phyloP scores from a whole-genome alignment of 35 echinoderm and acorn worm genomes.

The Heliocidaris tuberculata region DNA sequence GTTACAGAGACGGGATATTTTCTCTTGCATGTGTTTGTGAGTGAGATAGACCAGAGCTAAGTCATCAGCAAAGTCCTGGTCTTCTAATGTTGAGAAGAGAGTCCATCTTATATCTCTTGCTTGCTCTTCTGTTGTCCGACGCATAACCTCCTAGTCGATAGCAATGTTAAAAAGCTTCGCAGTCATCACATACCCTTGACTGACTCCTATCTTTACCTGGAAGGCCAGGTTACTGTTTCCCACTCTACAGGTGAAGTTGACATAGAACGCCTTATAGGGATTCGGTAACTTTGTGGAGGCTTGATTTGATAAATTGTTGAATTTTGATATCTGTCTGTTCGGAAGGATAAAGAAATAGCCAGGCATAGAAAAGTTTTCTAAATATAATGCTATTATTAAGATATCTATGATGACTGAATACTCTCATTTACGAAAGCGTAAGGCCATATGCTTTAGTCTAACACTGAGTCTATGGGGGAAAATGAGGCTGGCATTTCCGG shows the following conservation, averaged over 20 bases:
- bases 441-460: too few species aligned
- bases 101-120: slow-evolving; percentile 53
- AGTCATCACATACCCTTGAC: slow-evolving; percentile 64
- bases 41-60: slow-evolving; percentile 48
- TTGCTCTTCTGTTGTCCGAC: slow-evolving; percentile 37
- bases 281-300: too few species aligned
- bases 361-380: too few species aligned
- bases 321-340: too few species aligned
- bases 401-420: too few species aligned
- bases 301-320: too few species aligned
- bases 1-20: slow-evolving; percentile 27
- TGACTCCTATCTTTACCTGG: slow-evolving; percentile 52
- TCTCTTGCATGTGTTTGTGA: slow-evolving; percentile 54
- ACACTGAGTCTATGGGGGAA: too few species aligned
- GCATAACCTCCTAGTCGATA: slow-evolving; percentile 63
- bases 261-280: too few species aligned
- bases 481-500: too few species aligned
- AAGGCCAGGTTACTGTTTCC: background rate
- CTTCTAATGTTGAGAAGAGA: slow-evolving; percentile 54
- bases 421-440: too few species aligned
- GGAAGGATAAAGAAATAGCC: too few species aligned
- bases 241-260: background rate
- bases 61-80: slow-evolving; percentile 59
- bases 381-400: too few species aligned
- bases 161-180: slow-evolving; percentile 49